Base-by-base conservation (phyloP, 1,140 invertebrate species). In the Druon quercuslanigerum region DNA sequence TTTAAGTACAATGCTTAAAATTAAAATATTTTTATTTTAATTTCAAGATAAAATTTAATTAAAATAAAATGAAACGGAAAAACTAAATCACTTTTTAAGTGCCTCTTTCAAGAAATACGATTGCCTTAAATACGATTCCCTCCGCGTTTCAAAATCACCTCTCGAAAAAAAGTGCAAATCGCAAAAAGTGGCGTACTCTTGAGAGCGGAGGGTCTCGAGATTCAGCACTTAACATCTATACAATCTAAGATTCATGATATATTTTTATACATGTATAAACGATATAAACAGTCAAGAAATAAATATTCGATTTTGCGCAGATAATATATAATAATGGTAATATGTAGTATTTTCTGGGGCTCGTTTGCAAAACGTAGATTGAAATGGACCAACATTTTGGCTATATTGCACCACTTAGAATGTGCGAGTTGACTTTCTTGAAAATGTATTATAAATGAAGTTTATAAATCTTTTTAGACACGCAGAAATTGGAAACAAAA, bases 281-380 rank as follows among this genome's bases (percentile, higher is more conserved):
- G 56, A 50, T 75, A 72, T 66, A 51, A 74, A 77, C 56, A 77
- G 50, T 56, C 50, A 60, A 73, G 25, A 82, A 82, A 79, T 82
- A 76, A 82, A 82, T 82, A 77, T 73, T 71, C 71, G 19, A 78
- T 78, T 33, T 79, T 78, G 78, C 75, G 75, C 78, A 70, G 51
- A 52, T 79, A 79, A 73, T 76, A 78, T 76, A 79, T 79, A 79
- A 78, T 76, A 77, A 70, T 78, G 78, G 72, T 66, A 76, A 71
- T 78, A 76, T 76, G 75, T 78, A 66, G 75, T 78, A 66, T 78
- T 71, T 74, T 71, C 75, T 51, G 75, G 81, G 78, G 77, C 78
- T 79, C 78, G 78, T 75, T 51, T 20, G 77, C 54, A 77, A 52
- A 70, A 57, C 19, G 70, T 13, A 66, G 33, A 66, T 66, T 20